A percentile compares a stretch with the other conserved stretches of the same genome.
These are phyloP conservation scores for Syndactyla subalaris DNA, from an alignment of 2,797 vertebrate species.

Conservation along the genomic window DNA sequence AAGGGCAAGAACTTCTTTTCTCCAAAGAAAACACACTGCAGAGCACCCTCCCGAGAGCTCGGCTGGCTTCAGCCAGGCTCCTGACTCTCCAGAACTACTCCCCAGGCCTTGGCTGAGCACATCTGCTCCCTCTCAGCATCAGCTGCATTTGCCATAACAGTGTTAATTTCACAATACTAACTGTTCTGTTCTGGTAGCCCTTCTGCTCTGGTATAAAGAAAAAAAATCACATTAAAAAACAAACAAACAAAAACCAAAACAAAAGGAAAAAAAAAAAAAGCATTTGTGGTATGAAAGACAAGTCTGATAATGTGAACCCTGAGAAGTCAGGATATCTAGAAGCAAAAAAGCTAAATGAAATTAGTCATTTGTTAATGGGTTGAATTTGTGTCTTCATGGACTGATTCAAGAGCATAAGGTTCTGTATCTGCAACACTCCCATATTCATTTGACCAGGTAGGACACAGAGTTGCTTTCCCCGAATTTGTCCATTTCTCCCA, in stretches of 20 bases:
- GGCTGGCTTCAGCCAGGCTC: neutral
- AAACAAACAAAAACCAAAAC: neutral
- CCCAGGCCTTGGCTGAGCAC: neutral
- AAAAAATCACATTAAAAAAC: neutral
- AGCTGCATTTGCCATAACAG: neutral
- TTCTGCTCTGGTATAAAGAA: neutral
- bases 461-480: neutral
- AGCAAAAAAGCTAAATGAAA: neutral
- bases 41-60: constrained; percentile 41
- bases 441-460: neutral
- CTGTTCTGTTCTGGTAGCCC: neutral
- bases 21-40: constrained; percentile 51
- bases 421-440: neutral
- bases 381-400: neutral
- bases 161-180: constrained; percentile 22
- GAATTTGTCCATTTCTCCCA: neutral
- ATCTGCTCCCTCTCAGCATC: constrained; percentile 2
- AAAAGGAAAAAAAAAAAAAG: neutral
- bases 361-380: neutral
- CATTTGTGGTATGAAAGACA: neutral
- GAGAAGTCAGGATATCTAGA: neutral
- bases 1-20: constrained; percentile 25
- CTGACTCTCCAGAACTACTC: constrained; percentile 20
- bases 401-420: neutral
- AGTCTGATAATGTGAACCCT: neutral